Percentiles rank a stretch among this genome's conserved stretches.
phyloP scores from a whole-genome alignment of 2,797 vertebrate genomes.

The Perdix hodgsoniae region DNA sequence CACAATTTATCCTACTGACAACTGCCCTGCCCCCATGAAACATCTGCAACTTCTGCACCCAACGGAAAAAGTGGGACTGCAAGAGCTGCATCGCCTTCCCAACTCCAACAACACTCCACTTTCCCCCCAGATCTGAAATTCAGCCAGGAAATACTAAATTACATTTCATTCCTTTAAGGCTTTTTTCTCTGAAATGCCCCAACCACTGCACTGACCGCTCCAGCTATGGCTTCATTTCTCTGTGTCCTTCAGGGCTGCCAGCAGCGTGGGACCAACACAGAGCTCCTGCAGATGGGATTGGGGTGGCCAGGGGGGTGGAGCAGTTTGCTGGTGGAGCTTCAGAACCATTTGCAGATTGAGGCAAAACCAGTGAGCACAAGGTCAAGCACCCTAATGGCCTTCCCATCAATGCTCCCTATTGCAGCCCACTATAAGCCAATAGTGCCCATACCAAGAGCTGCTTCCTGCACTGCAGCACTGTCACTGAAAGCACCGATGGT shows the following conservation, averaged over 20 bases:
- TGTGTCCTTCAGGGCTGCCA: accelerated
- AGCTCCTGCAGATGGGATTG: neutral
- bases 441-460: accelerated
- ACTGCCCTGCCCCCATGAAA: neutral
- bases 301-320: neutral
- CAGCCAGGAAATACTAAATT: neutral
- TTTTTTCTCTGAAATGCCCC: neutral
- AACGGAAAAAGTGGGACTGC: neutral
- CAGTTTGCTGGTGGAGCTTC: neutral
- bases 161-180: neutral
- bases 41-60: neutral
- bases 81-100: neutral
- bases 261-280: accelerated
- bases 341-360: neutral
- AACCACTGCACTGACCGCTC: neutral
- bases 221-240: neutral
- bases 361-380: accelerated
- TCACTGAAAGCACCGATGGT: neutral
- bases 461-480: neutral
- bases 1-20: neutral
- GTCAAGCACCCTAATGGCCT: accelerated
- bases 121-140: neutral
- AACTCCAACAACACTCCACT: neutral
- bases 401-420: neutral
- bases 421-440: neutral